A percentile compares a stretch with the other conserved stretches of the same genome.
These are phyloP conservation scores for Pipra filicauda DNA, from an alignment of 2,113 vertebrate genomes.

Conservation along the genomic window DNA sequence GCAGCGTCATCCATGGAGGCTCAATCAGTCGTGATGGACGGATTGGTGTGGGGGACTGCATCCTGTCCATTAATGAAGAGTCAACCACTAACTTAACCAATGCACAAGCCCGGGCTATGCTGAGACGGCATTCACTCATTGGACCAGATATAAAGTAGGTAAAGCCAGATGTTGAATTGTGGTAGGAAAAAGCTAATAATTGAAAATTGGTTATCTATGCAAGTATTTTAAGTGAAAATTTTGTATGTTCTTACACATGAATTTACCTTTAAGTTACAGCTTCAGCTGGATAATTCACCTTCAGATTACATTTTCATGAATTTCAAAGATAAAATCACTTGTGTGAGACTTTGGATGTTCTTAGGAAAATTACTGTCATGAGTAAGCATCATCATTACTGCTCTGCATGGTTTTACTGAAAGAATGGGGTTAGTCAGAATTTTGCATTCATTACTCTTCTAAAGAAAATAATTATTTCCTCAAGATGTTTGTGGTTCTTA, in stretches of 20 bases:
- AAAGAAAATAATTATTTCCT: not conserved
- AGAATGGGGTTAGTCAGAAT: not conserved
- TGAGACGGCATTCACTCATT: slow-evolving; percentile 92
- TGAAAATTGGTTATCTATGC: not conserved
- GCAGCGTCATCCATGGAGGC: slow-evolving; percentile 92
- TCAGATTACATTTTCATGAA: not conserved
- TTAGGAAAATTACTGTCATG: not conserved
- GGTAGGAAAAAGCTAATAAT: not conserved
- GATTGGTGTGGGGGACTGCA: slow-evolving; percentile 90
- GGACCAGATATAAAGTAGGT: slow-evolving; percentile 91
- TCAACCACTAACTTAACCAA: slow-evolving; percentile 85
- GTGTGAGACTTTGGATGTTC: not conserved
- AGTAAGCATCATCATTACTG: not conserved
- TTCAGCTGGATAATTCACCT: not conserved
- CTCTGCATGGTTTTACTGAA: not conserved
- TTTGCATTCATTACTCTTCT: not conserved
- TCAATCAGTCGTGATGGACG: slow-evolving; percentile 93
- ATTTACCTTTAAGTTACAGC: not conserved
- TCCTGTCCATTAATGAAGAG: slow-evolving; percentile 92
- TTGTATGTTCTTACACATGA: not conserved
- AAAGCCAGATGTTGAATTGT: not conserved
- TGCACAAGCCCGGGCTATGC: slow-evolving; percentile 90
- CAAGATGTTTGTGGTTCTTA: not conserved
- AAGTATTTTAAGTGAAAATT: not conserved
- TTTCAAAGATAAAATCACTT: not conserved